phyloP scores from a whole-genome alignment of 2,888 invertebrate genomes.

The Mystacides longicornis region DNA sequence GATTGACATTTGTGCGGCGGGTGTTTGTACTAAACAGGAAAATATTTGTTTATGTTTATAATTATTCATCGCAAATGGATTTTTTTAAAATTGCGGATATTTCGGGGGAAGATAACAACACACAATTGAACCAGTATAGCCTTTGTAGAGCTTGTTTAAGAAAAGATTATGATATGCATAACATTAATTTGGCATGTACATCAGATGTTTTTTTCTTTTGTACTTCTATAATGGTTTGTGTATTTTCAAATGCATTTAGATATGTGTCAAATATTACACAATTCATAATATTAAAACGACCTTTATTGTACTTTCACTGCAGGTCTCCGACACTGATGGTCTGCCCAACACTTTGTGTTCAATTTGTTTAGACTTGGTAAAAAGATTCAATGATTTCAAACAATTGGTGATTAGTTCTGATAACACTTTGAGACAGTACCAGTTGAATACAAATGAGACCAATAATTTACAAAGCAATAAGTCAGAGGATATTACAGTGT shows the following conservation, averaged over 20 bases:
- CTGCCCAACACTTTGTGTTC: slow-evolving; percentile 43
- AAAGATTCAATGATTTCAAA: slow-evolving; percentile 43
- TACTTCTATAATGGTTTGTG: slow-evolving; percentile 42
- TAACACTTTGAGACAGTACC: slow-evolving; percentile 38
- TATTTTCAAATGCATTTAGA: too few relatives aligned
- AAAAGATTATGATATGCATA: slow-evolving; percentile 38
- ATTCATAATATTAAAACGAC: not conserved
- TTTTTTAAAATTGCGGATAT: too few relatives aligned
- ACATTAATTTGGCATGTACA: slow-evolving; percentile 39
- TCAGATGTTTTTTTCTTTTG: slow-evolving; percentile 43
- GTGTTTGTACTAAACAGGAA: too few relatives aligned
- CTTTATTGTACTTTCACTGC: slow-evolving; percentile 1
- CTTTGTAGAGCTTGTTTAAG: slow-evolving; percentile 43
- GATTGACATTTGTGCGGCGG: too few relatives aligned
- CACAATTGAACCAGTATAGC: too few relatives aligned
- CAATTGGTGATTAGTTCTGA: slow-evolving; percentile 42
- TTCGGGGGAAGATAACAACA: too few relatives aligned
- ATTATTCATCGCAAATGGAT: too few relatives aligned
- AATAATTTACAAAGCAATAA: not conserved
- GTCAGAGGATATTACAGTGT: slow-evolving; percentile 7
- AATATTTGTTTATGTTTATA: too few relatives aligned
- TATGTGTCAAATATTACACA: not conserved
- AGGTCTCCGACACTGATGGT: slow-evolving; percentile 40
- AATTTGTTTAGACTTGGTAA: slow-evolving; percentile 39
- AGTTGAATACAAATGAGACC: slow-evolving; percentile 30